Evolutionary conservation across 1,140 invertebrate genomes (phyloP), one percentile per base, ranked within the genome.

Genomic region (Drosophila sturtevanti): DNA sequence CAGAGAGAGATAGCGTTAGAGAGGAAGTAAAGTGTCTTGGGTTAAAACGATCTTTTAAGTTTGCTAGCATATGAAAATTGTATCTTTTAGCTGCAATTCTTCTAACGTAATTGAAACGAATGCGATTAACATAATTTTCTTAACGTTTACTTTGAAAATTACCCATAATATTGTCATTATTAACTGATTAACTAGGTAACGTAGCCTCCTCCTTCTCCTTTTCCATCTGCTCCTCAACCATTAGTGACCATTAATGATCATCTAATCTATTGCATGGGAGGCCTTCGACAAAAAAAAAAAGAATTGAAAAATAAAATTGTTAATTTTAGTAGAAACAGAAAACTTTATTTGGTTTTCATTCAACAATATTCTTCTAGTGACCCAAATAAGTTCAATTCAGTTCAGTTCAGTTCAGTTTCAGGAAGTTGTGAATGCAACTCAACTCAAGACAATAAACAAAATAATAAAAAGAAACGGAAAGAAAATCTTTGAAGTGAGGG

Each of bases 81-180:
- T 38, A 59, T 63, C 61, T 58, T 64, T 66, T 68, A 44, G 38
- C 38, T 60, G 75, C 35, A 18, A 62, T 71, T 58, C 35, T 61
- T 61, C 56, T 38, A 41, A 7, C 48, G 81, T 87, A 87, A 89
- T 89, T 89, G 85, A 89, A 89, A 78, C 84, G 84, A 89, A 89
- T 89, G 84, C 84, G 85, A 89, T 89, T 89, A 89, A 89, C 84
- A 89, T 89, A 89, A 85, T 89, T 84, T 80, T 65, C 34, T 22
- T 27, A 60, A 60, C 34, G 31, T 60, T 41, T 60, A 11, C 54
- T 34, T 56, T 56, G 14, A 18, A 34, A 56, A 56, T 56, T 56
- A 34, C 54, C 22, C 41, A 66, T 59, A 51, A 34, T 21, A 63
- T 55, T 38, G 51, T 56, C 18, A 34, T 61, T 44, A 55, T 55